These are phyloP conservation scores for Phrynocephalus versicolor DNA, from an alignment of 2,113 vertebrate species.

Conservation along the genomic window DNA sequence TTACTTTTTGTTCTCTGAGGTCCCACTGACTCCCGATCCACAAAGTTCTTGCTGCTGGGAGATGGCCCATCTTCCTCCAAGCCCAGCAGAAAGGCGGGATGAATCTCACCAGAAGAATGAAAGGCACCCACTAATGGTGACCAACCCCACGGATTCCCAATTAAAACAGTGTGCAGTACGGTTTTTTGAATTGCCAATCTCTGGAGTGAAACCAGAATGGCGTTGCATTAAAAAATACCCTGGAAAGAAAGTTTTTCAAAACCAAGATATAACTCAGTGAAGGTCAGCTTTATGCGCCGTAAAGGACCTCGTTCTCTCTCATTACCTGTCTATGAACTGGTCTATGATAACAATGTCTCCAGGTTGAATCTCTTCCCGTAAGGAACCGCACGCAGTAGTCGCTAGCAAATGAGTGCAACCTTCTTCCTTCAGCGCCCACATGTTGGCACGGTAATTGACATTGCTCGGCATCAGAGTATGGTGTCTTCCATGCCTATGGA, in stretches of 20 bases:
- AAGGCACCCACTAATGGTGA: background rate
- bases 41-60: background rate
- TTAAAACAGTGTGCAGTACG: too few species aligned
- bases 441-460: conserved; percentile 93
- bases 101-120: background rate
- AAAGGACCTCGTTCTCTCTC: background rate
- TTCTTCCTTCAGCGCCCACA: conserved; percentile 93
- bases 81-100: background rate
- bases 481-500: conserved; percentile 88
- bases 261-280: background rate
- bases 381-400: conserved; percentile 94
- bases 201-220: background rate
- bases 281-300: too few species aligned
- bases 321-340: conserved; percentile 95
- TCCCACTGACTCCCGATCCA: too few species aligned
- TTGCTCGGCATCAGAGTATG: conserved; percentile 93
- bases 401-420: conserved; percentile 92
- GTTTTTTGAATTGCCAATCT: background rate
- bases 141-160: too few species aligned
- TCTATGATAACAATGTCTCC: conserved; percentile 94
- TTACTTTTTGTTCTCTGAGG: too few species aligned
- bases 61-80: background rate
- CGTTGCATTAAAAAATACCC: background rate
- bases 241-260: background rate
- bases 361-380: conserved; percentile 92